Evolutionary conservation across 2,888 invertebrate genomes (phyloP).

Genomic region (Marasmarcha lunaedactyla): DNA sequence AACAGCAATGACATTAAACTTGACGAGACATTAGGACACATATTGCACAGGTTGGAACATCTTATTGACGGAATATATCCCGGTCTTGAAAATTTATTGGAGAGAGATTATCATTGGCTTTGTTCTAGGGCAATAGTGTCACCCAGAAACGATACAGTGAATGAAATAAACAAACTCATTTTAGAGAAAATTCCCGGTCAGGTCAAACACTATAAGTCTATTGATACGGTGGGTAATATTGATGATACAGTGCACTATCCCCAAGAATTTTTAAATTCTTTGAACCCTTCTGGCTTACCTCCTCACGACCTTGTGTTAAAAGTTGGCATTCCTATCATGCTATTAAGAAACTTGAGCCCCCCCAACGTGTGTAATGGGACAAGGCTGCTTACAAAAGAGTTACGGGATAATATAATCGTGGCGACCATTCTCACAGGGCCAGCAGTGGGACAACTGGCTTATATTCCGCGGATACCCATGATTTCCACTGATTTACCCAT

Average conservation of each 20-base stretch:
- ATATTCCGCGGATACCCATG: slow-evolving; percentile 11
- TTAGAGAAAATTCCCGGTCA: slow-evolving; percentile 10
- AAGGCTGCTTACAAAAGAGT: slow-evolving; percentile 5
- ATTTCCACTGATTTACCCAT: slow-evolving; percentile 8
- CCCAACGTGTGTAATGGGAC: slow-evolving; percentile 7
- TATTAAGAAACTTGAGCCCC: slow-evolving; percentile 11
- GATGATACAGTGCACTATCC: not conserved
- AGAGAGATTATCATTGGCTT: slow-evolving; percentile 17
- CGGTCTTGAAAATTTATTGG: slow-evolving; percentile 11
- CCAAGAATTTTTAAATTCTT: slow-evolving; percentile 2
- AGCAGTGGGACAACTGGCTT: slow-evolving; percentile 8
- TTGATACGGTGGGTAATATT: not conserved
- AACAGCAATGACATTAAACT: slow-evolving; percentile 9
- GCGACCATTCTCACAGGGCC: slow-evolving; percentile 7
- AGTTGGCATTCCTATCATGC: slow-evolving; percentile 1
- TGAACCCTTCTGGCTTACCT: slow-evolving; percentile 3
- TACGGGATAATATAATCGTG: slow-evolving; percentile 6
- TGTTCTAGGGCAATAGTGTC: slow-evolving; percentile 19
- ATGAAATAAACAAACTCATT: slow-evolving; percentile 14
- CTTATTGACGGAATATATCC: slow-evolving; percentile 15
- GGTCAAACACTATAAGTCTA: not conserved
- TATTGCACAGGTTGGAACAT: slow-evolving; percentile 16
- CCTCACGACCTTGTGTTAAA: slow-evolving; percentile 2
- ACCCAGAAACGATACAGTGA: slow-evolving; percentile 16
- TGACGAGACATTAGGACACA: slow-evolving; percentile 16